These are phyloP conservation scores for Anarhynchus alexandrinus DNA, from an alignment of 2,113 vertebrate genomes.

Conservation along the genomic window DNA sequence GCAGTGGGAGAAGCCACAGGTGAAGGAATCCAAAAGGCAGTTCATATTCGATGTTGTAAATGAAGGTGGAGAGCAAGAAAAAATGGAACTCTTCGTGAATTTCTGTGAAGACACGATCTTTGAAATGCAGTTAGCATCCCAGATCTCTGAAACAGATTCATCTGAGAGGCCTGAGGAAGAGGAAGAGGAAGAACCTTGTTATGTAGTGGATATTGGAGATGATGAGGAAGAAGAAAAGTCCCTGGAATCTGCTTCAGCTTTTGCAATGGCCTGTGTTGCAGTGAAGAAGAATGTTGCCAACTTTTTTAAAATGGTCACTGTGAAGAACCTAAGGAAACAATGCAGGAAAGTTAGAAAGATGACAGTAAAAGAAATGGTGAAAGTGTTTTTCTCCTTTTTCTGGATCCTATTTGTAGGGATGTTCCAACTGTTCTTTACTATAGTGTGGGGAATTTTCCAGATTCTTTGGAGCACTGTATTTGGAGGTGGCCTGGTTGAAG, in stretches of 20 bases:
- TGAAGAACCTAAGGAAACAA: slow-evolving; percentile 87
- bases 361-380: slow-evolving; percentile 87
- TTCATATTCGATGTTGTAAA: slow-evolving; percentile 99
- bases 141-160: slow-evolving; percentile 92
- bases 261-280: slow-evolving; percentile 85
- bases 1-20: slow-evolving; percentile 98
- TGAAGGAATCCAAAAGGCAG: slow-evolving; percentile 96
- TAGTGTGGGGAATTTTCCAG: slow-evolving; percentile 92
- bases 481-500: slow-evolving; percentile 94
- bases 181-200: slow-evolving; percentile 73
- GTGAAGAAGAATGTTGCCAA: slow-evolving; percentile 80
- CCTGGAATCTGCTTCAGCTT: slow-evolving; percentile 87
- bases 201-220: slow-evolving; percentile 75
- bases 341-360: slow-evolving; percentile 90
- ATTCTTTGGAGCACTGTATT: slow-evolving; percentile 94
- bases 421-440: slow-evolving; percentile 81
- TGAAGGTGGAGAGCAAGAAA: slow-evolving; percentile 97
- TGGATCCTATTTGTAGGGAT: slow-evolving; percentile 88
- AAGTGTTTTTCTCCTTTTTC: slow-evolving; percentile 89
- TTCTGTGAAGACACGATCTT: slow-evolving; percentile 99
- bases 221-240: slow-evolving; percentile 80
- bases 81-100: slow-evolving; percentile 99
- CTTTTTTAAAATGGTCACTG: slow-evolving; percentile 82
- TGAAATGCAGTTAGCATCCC: slow-evolving; percentile 96
- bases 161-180: slow-evolving; percentile 83